Base-by-base conservation (phyloP, 2,113 vertebrate species). In the Channa argus region DNA sequence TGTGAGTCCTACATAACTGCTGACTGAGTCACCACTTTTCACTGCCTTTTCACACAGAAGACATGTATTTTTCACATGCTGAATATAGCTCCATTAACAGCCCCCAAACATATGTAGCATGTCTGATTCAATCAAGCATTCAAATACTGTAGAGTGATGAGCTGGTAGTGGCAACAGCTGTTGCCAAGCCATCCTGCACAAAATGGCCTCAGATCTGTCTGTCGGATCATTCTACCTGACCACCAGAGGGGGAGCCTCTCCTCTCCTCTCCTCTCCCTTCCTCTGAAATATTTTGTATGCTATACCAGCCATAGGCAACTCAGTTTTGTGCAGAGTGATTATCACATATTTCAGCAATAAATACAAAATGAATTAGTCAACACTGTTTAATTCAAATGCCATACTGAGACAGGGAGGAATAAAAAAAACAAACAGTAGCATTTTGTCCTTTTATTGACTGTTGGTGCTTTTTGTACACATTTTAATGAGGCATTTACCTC, bases 121-220 rank as follows among this genome's bases (percentile, higher is more conserved):
- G 84, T 91, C 91, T 67, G 78, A 81, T 82, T 88, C 55, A 86
- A 89, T 91, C 91, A 91, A 86, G 77, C 73, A 24, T 85, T 78
- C 84, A 76, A 85, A 83, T 71, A 69, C 78, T 76, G 78, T 24
- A 13, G 82, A 89, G 67, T 87, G 90, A 92, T 90, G 85, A 87
- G 80, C 82, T 74, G 71, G 58, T 83, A 33, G 78, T 50, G 82
- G 72, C 54, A 85, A 79, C 90, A 92, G 88, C 90, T 92, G 90
- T 90, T 91, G 71, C 82, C 78, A 73, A 84, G 87, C 82, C 83
- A 79, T 85, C 66, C 49, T 74, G 71, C 81, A 88, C 86, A 89
- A 88, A 92, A 87, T 90, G 86, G 86, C 84, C 79, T 87, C 84
- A 78, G 37, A 83, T 88, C 72, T 89, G 77, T 67, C 58, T 8